phyloP scores from a whole-genome alignment of 2,888 invertebrate genomes.

The Sinotaia quadrata region DNA sequence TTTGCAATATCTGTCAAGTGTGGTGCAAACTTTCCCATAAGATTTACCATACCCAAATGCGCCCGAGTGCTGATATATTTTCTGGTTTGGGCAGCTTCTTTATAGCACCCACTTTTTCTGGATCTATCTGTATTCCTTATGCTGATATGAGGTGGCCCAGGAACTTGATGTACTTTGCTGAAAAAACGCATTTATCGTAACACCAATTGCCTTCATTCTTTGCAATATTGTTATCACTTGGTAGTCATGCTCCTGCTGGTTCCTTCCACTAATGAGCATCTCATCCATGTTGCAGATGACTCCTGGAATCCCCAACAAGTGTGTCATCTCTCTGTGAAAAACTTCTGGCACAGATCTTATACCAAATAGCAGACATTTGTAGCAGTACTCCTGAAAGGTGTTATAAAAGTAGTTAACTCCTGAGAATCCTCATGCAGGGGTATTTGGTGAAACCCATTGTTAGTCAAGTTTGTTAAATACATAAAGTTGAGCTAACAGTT shows the following conservation, averaged over 20 bases:
- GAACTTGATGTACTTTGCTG: conserved; percentile 27
- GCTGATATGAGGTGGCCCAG: conserved; percentile 35
- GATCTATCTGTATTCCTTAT: conserved; percentile 7
- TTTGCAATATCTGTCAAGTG: neutral
- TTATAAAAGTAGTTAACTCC: conserved; percentile 9
- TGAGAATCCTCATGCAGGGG: neutral
- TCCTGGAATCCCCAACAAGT: conserved; percentile 23
- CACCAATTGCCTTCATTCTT: neutral
- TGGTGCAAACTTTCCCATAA: neutral
- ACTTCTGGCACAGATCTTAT: conserved; percentile 18
- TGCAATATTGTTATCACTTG: conserved; percentile 12
- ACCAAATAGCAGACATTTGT: conserved; percentile 20
- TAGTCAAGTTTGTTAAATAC: neutral
- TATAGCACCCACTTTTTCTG: neutral
- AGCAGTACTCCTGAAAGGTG: conserved; percentile 13
- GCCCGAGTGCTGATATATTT: neutral
- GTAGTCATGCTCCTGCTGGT: conserved; percentile 22
- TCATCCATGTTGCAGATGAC: conserved; percentile 43
- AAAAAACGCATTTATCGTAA: conserved; percentile 37
- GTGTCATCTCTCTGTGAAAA: conserved; percentile 21
- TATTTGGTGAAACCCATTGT: neutral
- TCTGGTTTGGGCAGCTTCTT: neutral
- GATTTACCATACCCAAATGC: neutral
- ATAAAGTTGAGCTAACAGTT: conserved; percentile 4
- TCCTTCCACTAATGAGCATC: conserved; percentile 27